Conservation (phyloP, 1,140 invertebrate genomes). For the Bilobella aurantiaca region DNA sequence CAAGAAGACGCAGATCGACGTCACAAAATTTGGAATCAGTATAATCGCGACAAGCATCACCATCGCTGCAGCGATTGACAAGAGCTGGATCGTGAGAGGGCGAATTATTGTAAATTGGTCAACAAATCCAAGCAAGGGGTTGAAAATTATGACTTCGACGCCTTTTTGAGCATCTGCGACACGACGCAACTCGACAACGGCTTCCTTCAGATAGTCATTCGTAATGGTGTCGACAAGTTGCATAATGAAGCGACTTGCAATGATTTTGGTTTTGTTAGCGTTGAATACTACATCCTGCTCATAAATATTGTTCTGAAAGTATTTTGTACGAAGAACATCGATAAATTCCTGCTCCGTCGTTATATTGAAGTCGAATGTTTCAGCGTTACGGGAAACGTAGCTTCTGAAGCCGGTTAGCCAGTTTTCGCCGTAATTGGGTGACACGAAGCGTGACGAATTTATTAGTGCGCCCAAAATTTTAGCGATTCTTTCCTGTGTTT, state of each 20-base stretch:
- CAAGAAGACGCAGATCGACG: conserved; percentile 90
- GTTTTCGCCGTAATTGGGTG: conserved; percentile 62
- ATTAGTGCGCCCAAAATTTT: conserved; percentile 65
- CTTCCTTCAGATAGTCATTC: conserved; percentile 79
- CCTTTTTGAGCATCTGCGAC: conserved; percentile 58
- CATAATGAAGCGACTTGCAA: conserved; percentile 75
- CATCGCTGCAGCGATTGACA: conserved; percentile 75
- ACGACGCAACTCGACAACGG: conserved; percentile 65
- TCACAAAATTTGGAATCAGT: conserved; percentile 86
- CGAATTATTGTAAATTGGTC: conserved; percentile 90
- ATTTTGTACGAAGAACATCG: conserved; percentile 62
- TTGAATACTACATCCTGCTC: conserved; percentile 75
- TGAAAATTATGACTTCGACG: conserved; percentile 58
- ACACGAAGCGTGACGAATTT: conserved; percentile 55
- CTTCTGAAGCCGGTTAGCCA: conserved; percentile 75
- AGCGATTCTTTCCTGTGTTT: conserved; percentile 65
- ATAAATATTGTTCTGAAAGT: conserved; percentile 61
- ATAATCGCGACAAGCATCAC: conserved; percentile 93
- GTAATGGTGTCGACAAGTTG: conserved; percentile 79
- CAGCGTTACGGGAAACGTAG: conserved; percentile 64
- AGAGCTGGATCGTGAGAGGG: conserved; percentile 82
- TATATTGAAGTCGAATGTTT: conserved; percentile 59
- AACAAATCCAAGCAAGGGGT: conserved; percentile 88
- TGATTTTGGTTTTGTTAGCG: conserved; percentile 58
- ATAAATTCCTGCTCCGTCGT: conserved; percentile 61